Evolutionary conservation across 2,113 vertebrate species (phyloP), one percentile per base, ranked within the genome.

Genomic region (Epinephelus moara): DNA sequence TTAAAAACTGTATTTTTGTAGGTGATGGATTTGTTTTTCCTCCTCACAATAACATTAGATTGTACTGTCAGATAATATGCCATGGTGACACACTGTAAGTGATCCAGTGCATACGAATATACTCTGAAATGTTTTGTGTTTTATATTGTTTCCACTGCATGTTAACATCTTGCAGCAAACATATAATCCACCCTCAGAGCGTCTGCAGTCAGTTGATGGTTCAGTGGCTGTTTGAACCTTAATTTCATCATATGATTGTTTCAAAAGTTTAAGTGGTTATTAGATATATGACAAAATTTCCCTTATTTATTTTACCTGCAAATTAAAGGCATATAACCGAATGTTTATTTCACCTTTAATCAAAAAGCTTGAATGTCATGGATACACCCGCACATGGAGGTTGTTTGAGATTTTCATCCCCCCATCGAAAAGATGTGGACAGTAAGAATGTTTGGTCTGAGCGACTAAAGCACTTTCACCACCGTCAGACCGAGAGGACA

Each of bases 381-480:
- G 63, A 70, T 42, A 70, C 56, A 70, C 69, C 88, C 69, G 75
- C 70, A 81, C 59, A 42, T 30, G 49, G 40, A 79, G 72, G 71
- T 80, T 62, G 84, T 85, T 71, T 73, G 61, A 82, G 66, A 80
- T 87, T 74, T 79, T 61, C 70, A 77, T 82, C 62, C 23, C 37
- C 50, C 70, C 27, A 66, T 86, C 69, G 78, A 69, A 79, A 80
- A 78, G 56, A 85, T 77, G 56, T 76, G 77, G 84, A 91, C 82
- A 75, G 81, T 85, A 86, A 92, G 92, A 93, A 91, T 92, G 89
- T 94, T 88, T 87, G 71, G 79, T 90, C 85, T 85, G 85, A 89
- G 81, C 90, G 84, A 89, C 85, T 81, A 75, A 92, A 85, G 91
- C 92, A 94, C 91, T 92, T 95, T 93, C 82, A 90, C 84, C 85